A percentile compares a stretch with the other conserved stretches of the same genome.
phyloP scores from a whole-genome alignment of 2,113 vertebrate genomes.

The Sylvietta virens region DNA sequence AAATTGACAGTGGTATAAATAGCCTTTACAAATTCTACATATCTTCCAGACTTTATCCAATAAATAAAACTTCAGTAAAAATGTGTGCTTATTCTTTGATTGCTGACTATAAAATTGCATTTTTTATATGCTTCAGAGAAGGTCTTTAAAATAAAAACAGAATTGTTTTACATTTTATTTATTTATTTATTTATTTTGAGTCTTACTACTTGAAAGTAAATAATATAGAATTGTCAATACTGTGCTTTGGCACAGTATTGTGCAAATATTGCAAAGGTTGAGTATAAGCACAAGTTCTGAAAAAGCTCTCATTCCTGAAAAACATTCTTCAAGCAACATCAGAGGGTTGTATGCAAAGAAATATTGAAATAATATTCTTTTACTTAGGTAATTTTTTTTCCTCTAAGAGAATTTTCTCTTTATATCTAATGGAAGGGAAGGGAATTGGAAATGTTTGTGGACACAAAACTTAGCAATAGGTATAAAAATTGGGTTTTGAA shows the following conservation, averaged over 20 bases:
- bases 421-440: neutral
- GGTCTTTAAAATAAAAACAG: neutral
- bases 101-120: neutral
- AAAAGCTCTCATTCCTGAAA: neutral
- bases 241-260: neutral
- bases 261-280: neutral
- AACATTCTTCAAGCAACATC: neutral
- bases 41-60: neutral
- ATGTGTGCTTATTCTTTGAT: neutral
- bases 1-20: slow-evolving; percentile 53
- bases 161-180: neutral
- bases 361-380: neutral
- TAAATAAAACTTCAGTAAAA: slow-evolving; percentile 15
- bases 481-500: neutral
- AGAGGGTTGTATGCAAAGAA: neutral
- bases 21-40: slow-evolving; percentile 36
- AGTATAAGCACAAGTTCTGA: neutral
- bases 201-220: neutral
- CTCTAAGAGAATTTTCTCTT: neutral
- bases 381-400: neutral
- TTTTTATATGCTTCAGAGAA: neutral
- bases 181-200: neutral
- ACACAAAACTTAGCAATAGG: neutral
- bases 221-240: neutral
- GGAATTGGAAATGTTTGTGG: neutral